Evolutionary conservation across 2,888 invertebrate genomes (phyloP), one percentile per base, ranked within the genome.

Genomic region (Mesorhabditis belari): DNA sequence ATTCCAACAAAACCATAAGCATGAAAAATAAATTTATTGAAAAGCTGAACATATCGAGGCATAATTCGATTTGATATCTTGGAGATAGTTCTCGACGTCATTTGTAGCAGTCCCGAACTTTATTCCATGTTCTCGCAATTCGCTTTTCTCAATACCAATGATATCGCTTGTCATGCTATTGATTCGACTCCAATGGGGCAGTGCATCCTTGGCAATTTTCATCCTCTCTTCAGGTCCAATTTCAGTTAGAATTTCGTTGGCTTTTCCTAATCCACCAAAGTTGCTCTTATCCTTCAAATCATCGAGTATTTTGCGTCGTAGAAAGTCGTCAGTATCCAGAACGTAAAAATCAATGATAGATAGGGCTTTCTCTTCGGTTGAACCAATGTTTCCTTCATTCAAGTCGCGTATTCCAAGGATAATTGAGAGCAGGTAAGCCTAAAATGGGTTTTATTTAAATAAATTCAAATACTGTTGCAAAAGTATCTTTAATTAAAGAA

Each of bases 301-400:
- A 57, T 65, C 63, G 55, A 63, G 35, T 58, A 65, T 63, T 60
- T 55, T 60, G 26, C 51, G 62, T 55, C 29, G 60, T 65, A 29
- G 25, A 58, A 60, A 60, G 62, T 60, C 58, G 62, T 58, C 62
- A 29, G 59, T 35, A 58, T 62, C 63, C 61, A 61, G 58, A 58
- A 66, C 63, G 54, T 61, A 66, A 61, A 66, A 66, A 58, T 66
- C 66, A 53, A 66, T 56, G 52, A 66, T 66, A 35, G 66, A 63
- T 17, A 66, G 63, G 58, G 63, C 25, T 55, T 63, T 61, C 57
- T 60, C 61, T 35, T 59, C 53, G 55, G 58, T 66, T 61, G 60
- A 61, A 44, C 66, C 63, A 57, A 64, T 57, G 63, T 66, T 64
- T 57, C 63, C 63, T 28, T 64, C 58, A 57, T 64, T 51, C 56